Evolutionary conservation across 2,113 vertebrate species (phyloP).

Genomic region (Diadophis punctatus): DNA sequence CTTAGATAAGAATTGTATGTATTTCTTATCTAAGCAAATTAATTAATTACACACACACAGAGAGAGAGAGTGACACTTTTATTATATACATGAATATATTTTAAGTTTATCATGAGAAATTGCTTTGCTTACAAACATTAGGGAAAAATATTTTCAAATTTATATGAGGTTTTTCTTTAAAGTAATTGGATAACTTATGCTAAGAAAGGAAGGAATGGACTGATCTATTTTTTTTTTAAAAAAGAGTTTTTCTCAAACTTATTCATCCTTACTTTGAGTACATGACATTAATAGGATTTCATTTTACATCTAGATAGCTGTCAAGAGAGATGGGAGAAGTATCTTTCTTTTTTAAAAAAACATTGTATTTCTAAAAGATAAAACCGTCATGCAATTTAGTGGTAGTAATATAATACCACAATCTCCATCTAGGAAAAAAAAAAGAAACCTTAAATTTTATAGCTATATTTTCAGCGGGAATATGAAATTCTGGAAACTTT

Average conservation of each 20-base stretch:
- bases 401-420: neutral
- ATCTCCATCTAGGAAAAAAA: neutral
- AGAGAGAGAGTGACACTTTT: neutral
- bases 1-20: neutral
- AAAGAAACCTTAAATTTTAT: neutral
- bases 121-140: neutral
- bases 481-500: neutral
- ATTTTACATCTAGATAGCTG: neutral
- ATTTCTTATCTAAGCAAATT: no score
- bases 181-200: neutral
- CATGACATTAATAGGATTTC: neutral
- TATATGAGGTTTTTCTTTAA: neutral
- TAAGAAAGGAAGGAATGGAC: neutral
- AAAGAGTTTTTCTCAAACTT: neutral
- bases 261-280: neutral
- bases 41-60: no score
- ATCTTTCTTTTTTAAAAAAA: neutral
- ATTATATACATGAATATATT: neutral
- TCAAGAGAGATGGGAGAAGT: no score
- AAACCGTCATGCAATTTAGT: neutral
- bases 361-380: neutral
- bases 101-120: neutral
- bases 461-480: constrained; percentile 4
- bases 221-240: neutral
- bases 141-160: neutral